phyloP scores from a whole-genome alignment of 2,113 vertebrate genomes.

The Pygathrix nemaeus region DNA sequence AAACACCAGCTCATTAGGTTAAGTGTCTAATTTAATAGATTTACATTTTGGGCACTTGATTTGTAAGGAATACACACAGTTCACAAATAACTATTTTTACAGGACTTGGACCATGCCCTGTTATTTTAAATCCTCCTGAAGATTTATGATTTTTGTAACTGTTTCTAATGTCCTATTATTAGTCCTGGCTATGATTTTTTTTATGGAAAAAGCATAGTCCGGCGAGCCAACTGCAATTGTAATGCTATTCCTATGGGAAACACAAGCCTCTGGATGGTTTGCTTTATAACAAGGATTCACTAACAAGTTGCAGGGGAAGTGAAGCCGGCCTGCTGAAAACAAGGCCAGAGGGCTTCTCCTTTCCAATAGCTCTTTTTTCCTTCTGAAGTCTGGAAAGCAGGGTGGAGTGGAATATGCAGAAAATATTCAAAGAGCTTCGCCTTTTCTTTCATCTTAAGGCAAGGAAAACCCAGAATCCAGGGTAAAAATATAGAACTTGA shows the following conservation, averaged over 20 bases:
- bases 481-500: background rate
- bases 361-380: background rate
- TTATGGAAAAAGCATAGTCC: accelerated
- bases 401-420: background rate
- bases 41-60: background rate
- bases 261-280: accelerated
- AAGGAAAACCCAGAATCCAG: background rate
- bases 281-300: background rate
- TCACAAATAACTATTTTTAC: too few species aligned
- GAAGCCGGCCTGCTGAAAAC: background rate
- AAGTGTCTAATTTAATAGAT: accelerated
- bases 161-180: background rate
- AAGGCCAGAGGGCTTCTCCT: background rate
- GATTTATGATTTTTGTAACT: accelerated
- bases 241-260: background rate
- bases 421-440: background rate
- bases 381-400: background rate
- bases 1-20: too few species aligned
- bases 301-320: background rate
- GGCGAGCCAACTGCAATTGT: background rate
- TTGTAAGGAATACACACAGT: accelerated
- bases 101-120: accelerated
- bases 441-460: background rate
- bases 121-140: too few species aligned
- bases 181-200: background rate